Base-by-base conservation (phyloP, 2,797 vertebrate genomes). In the Falco biarmicus region DNA sequence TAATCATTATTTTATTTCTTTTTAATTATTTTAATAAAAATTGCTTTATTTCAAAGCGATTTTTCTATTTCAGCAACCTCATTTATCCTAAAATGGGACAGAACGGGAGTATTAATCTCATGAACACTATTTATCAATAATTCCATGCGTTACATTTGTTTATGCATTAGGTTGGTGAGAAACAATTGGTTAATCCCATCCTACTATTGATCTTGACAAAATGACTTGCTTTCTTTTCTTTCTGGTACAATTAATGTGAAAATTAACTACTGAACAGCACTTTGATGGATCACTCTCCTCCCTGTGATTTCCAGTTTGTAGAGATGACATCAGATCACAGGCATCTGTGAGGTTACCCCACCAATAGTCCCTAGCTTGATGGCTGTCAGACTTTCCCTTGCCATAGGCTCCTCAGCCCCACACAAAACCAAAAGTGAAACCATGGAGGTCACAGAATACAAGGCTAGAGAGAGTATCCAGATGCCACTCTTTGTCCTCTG, bases 311-410 rank as follows among this genome's bases (percentile, higher is more conserved):
- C 15, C 15, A 76, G 2, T 41, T 64, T 70, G 51, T 32, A 51
- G n/a, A 64, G 43, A 34, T 0, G 1, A 32, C 41, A 60, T 37
- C 69, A 68, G 43, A 57, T 39, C 16, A 28, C 57, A 68, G 1
- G 10, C 1, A 0, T 64, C 13, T 56, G 32, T 63, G 76, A 54
- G 25, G 59, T 73, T 32, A 60, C 16, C 29, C 31, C 25, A 32
- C 15, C 45, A 31, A 2, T 1, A 45, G 1, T 25, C 12, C 83
- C 3, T 1, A 32, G 15, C 56, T 20, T 20, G 34, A 45, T 11
- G 19, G 32, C 41, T 74, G 26, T 8, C 2, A 47, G 43, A 16
- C 12, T 74, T 85, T 73, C 15, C 26, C 20, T 63, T 73, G 16
- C 34, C 45, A 20, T 28, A 15, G 25, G 24, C 8, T 57, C 9